A percentile compares a stretch with the other conserved stretches of the same genome.
Evolutionary conservation across 2,888 invertebrate genomes (phyloP).

Genomic region (Oscheius sp.): DNA sequence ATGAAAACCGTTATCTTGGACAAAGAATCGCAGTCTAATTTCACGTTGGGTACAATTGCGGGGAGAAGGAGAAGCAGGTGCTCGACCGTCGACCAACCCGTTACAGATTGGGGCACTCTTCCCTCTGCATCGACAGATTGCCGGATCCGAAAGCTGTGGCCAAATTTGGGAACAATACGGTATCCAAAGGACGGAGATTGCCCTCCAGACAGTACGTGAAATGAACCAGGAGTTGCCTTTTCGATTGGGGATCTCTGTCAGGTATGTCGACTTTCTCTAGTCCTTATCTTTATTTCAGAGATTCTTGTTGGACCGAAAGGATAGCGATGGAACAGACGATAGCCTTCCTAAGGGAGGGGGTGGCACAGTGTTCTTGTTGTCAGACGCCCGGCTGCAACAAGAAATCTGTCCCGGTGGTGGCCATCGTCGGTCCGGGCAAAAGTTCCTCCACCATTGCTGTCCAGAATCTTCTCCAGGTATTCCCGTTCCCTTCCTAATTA

Average conservation of each 20-base stretch:
- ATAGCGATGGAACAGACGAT: slow-evolving; percentile 81
- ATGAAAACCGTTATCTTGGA: slow-evolving; percentile 30
- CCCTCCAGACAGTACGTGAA: slow-evolving; percentile 62
- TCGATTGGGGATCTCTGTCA: slow-evolving; percentile 77
- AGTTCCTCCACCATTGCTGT: slow-evolving; percentile 80
- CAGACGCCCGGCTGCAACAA: slow-evolving; percentile 72
- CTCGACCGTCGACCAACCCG: slow-evolving; percentile 21
- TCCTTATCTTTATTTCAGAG: slow-evolving; percentile 70
- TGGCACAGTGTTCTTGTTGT: slow-evolving; percentile 72
- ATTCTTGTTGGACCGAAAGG: slow-evolving; percentile 86
- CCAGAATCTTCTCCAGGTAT: slow-evolving; percentile 82
- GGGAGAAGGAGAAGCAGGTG: background rate
- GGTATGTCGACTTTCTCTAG: slow-evolving; percentile 40
- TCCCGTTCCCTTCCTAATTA: background rate
- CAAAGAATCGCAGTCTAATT: background rate
- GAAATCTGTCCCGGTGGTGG: slow-evolving; percentile 76
- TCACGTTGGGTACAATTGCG: background rate
- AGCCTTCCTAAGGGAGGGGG: slow-evolving; percentile 71
- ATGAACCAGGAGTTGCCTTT: slow-evolving; percentile 79
- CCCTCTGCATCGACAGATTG: slow-evolving; percentile 71
- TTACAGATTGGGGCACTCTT: slow-evolving; percentile 71
- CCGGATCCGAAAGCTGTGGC: slow-evolving; percentile 77
- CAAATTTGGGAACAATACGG: slow-evolving; percentile 83
- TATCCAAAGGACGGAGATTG: slow-evolving; percentile 79
- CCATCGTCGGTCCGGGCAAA: slow-evolving; percentile 80